These are phyloP conservation scores for Trachemys scripta DNA, from an alignment of 2,113 vertebrate species.

Conservation along the genomic window DNA sequence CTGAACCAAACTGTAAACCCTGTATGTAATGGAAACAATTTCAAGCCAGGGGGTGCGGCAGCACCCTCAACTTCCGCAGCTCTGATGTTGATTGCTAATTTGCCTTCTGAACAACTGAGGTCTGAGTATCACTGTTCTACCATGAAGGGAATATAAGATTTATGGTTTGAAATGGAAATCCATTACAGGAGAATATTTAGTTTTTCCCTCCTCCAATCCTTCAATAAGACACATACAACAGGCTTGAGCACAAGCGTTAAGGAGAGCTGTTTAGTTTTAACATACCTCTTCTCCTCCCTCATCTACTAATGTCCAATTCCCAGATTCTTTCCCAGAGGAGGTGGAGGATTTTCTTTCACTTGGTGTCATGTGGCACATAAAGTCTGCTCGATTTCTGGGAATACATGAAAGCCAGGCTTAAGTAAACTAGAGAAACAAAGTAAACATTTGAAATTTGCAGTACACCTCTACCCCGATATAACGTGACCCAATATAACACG, in stretches of 20 bases:
- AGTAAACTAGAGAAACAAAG: not conserved
- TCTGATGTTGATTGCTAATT: not conserved
- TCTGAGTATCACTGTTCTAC: not conserved
- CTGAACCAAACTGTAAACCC: no score
- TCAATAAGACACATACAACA: not conserved
- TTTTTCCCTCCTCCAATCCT: not conserved
- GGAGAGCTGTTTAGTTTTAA: not conserved
- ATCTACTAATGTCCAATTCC: conserved; percentile 96
- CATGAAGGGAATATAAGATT: not conserved
- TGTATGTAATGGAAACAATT: no score
- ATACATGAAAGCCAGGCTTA: not conserved
- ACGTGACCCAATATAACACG: no score
- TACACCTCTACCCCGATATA: no score
- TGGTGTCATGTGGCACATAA: conserved; percentile 94
- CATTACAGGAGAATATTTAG: not conserved
- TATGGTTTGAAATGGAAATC: rapidly evolving
- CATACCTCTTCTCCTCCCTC: conserved; percentile 97
- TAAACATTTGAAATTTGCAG: not conserved
- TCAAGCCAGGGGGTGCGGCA: no score
- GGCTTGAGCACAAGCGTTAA: not conserved
- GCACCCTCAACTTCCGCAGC: no score
- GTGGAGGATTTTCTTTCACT: conserved; percentile 83
- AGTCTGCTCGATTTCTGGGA: conserved; percentile 90
- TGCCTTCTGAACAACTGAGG: not conserved
- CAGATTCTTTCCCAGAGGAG: conserved; percentile 86